A percentile compares a stretch with the other conserved stretches of the same genome.
Evolutionary conservation across 2,113 vertebrate genomes (phyloP).

Genomic region (Atrichornis clamosus): DNA sequence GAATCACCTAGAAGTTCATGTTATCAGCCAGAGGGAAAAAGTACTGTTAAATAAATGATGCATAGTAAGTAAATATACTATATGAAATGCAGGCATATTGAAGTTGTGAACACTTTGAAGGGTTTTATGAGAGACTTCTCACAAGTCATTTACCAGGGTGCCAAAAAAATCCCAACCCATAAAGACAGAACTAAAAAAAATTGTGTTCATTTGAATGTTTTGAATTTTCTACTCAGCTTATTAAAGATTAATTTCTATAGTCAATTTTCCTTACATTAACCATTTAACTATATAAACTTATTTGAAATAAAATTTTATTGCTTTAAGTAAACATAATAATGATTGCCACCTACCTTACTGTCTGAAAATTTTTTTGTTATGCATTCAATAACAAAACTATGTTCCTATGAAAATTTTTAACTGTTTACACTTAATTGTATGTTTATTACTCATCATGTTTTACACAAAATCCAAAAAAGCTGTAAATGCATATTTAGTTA

Average conservation of each 20-base stretch:
- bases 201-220: background rate
- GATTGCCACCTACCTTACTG: background rate
- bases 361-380: background rate
- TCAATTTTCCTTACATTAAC: background rate
- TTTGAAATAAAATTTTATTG: background rate
- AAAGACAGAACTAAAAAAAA: background rate
- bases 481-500: background rate
- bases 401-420: background rate
- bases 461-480: background rate
- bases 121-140: background rate
- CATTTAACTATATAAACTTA: background rate
- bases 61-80: background rate
- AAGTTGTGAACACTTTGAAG: background rate
- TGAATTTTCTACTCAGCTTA: background rate
- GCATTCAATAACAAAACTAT: background rate
- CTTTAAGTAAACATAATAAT: background rate
- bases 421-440: background rate
- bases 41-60: background rate
- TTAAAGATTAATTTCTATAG: background rate
- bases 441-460: background rate
- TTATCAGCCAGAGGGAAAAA: background rate
- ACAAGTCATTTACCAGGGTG: background rate
- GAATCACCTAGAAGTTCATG: background rate
- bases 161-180: accelerated
- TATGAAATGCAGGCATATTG: background rate